Evolutionary conservation across 2,797 vertebrate species (phyloP).

Genomic region (Rachycentron canadum): DNA sequence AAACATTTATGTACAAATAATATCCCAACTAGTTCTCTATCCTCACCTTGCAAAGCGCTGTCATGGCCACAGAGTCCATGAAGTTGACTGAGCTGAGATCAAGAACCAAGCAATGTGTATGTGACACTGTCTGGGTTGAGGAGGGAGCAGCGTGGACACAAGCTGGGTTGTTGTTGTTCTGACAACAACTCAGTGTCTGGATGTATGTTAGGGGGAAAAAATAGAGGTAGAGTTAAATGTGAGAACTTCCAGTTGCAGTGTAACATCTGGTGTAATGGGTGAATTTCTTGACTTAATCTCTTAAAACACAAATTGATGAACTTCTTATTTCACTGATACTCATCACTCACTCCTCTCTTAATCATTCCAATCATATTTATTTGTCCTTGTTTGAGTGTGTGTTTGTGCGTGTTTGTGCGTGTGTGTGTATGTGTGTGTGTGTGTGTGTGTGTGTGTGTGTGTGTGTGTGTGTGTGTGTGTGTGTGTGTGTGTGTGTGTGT

Average conservation of each 20-base stretch:
- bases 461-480: constrained; percentile 21
- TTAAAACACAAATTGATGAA: too few relatives aligned
- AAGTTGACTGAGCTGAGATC: constrained; percentile 88
- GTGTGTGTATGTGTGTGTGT: constrained; percentile 13
- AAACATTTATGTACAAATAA: neutral
- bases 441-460: constrained; percentile 14
- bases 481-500: constrained; percentile 12
- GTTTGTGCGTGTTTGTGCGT: constrained; percentile 17
- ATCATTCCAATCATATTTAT: neutral
- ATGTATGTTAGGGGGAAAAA: neutral
- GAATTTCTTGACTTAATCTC: neutral
- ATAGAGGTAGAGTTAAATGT: neutral
- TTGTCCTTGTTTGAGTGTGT: neutral
- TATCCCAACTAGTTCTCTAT: neutral
- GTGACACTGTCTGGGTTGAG: constrained; percentile 63
- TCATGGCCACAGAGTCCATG: constrained; percentile 87
- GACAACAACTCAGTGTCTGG: constrained; percentile 46
- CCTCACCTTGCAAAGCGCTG: constrained; percentile 86
- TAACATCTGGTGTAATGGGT: neutral
- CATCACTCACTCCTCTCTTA: neutral
- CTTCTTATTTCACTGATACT: neutral
- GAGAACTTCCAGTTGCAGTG: neutral
- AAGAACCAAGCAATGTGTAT: constrained; percentile 82
- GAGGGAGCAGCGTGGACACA: constrained; percentile 4
- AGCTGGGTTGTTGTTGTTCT: constrained; percentile 59